These are phyloP conservation scores for Penaeus japonicus DNA, from an alignment of 1,140 invertebrate genomes.

Conservation along the genomic window DNA sequence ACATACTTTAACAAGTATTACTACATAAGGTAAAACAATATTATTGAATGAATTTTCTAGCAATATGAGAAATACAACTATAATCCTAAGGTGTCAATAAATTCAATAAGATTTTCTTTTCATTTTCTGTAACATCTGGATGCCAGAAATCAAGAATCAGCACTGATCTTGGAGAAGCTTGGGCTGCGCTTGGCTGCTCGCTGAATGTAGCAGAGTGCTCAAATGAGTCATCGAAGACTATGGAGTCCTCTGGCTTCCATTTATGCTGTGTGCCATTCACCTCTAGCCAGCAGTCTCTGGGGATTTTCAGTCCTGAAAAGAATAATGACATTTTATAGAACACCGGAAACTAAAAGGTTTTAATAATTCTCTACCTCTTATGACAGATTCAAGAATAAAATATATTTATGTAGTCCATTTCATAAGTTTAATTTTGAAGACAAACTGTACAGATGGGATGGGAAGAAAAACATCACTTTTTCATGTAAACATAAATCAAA, in stretches of 20 bases:
- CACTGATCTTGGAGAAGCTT: constrained; percentile 24
- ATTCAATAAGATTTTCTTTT: constrained; percentile 24
- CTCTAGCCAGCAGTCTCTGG: constrained; percentile 42
- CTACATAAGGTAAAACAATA: too few relatives aligned
- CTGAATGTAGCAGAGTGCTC: constrained; percentile 34
- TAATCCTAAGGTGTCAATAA: constrained; percentile 20
- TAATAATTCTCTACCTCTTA: too few relatives aligned
- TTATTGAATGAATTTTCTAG: too few relatives aligned
- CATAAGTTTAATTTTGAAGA: too few relatives aligned
- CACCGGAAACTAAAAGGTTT: too few relatives aligned
- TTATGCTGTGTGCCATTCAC: constrained; percentile 33
- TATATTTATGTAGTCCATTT: too few relatives aligned
- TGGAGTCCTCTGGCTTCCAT: constrained; percentile 1
- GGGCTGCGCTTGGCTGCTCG: neutral
- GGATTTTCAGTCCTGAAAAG: constrained; percentile 25
- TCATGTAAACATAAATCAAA: neutral
- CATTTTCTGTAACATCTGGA: constrained; percentile 19
- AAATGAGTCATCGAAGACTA: constrained; percentile 52
- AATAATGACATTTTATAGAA: neutral
- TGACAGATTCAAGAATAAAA: too few relatives aligned
- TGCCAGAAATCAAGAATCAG: constrained; percentile 49
- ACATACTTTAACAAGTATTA: too few relatives aligned
- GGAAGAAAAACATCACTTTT: neutral
- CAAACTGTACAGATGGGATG: too few relatives aligned
- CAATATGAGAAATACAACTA: too few relatives aligned